Conservation (phyloP, 2,797 vertebrate species). For the Ptychadena robeensis region DNA sequence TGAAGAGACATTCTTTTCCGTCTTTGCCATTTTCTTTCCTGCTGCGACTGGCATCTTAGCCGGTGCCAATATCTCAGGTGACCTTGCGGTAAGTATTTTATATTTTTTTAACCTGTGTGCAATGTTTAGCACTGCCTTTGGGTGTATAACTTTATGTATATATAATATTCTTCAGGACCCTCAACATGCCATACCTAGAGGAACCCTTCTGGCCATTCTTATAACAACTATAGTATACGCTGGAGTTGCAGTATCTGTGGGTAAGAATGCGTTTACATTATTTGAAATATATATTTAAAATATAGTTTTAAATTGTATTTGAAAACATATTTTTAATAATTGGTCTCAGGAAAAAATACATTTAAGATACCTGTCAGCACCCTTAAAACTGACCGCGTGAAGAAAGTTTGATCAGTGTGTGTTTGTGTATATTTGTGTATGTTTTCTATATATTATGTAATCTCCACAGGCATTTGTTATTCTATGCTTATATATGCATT, state of each 20-base stretch:
- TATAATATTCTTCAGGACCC: constrained; percentile 83
- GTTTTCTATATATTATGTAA: no score
- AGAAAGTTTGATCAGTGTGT: no score
- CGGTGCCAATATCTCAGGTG: constrained; percentile 98
- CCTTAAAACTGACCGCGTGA: no score
- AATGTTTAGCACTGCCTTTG: background rate
- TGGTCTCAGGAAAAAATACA: no score
- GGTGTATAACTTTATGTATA: constrained; percentile 1
- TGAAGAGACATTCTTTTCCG: constrained; percentile 89
- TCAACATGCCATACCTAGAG: constrained; percentile 94
- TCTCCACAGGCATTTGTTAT: no score
- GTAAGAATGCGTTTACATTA: no score
- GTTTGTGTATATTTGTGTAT: no score
- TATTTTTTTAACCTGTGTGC: background rate
- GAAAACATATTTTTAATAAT: no score
- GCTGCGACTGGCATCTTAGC: constrained; percentile 98
- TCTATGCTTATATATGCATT: no score
- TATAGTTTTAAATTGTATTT: no score
- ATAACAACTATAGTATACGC: constrained; percentile 92
- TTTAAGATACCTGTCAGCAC: no score
- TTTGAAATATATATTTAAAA: no score
- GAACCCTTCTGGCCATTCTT: constrained; percentile 94
- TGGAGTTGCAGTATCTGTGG: constrained; percentile 92
- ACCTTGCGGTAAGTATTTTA: constrained; percentile 87
- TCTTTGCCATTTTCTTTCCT: constrained; percentile 98